Evolutionary conservation across 2,797 vertebrate species (phyloP), one percentile per base, ranked within the genome.

Genomic region (Anabacerthia variegaticeps): DNA sequence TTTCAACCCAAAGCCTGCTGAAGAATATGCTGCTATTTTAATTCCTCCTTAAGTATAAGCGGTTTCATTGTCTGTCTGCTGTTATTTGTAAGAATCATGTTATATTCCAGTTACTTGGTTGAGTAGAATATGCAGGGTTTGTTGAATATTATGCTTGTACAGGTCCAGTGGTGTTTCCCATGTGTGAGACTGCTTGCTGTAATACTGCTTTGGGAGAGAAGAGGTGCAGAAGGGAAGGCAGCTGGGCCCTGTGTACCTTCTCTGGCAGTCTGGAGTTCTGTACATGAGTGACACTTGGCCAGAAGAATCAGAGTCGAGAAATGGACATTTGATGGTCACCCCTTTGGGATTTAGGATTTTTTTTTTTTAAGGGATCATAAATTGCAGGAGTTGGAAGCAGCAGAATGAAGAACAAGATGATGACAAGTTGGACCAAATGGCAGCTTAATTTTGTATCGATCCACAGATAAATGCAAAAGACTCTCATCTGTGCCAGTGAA

Each of bases 371-470:
- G 62, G 27, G 9, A 43, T 61, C 27, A 10, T 82, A 61, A 86
- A 63, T 73, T 55, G 7, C 27, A 39, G 8, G 72, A 37, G 30
- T 63, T 88, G 34, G 44, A 94, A 81, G 58, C 32, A 63, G 51
- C 30, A 69, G 51, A 91, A 85, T 44, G 51, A 84, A 81, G 43
- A 79, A 30, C 46, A 75, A 66, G 59, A 66, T 4, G 3, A 77
- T 9, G 1, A 48, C 34, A 84, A 78, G 81, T 52, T 69, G 44
- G 65, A 44, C 36, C 30, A 75, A 69, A 77, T 10, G 5, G 54
- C 15, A 85, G 28, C 48, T 86, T 92, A 59, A 86, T 92, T 89
- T 91, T 59, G 10, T 43, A 46, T 51, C 26, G 73, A 36, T 79
- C 51, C 55, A 59, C 32, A 90, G 63, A 66, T 56, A 72, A 83